Evolutionary conservation across 2,113 vertebrate species (phyloP).

Genomic region (Rhinopomastus cyanomelas): DNA sequence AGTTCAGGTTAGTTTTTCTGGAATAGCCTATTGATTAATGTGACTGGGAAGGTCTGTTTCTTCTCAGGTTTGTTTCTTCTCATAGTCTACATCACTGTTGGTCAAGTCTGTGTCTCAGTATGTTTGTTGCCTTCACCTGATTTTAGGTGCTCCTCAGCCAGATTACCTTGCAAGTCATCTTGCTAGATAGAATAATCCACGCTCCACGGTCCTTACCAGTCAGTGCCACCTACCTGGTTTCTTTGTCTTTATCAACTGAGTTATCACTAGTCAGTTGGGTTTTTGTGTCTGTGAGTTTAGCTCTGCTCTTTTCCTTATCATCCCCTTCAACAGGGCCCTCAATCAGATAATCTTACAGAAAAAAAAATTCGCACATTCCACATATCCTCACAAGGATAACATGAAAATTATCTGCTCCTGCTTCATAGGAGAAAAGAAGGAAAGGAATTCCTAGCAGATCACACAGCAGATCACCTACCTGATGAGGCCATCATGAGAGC

Average conservation of each 20-base stretch:
- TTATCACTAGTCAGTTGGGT: background rate
- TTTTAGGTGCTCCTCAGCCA: background rate
- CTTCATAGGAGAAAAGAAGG: background rate
- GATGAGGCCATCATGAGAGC: background rate
- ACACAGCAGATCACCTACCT: accelerated
- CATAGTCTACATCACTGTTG: background rate
- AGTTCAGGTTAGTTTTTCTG: background rate
- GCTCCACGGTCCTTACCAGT: background rate
- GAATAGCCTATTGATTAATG: background rate
- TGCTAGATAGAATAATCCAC: background rate
- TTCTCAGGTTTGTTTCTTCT: background rate
- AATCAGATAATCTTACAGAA: background rate
- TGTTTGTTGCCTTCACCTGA: background rate
- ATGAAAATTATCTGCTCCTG: background rate
- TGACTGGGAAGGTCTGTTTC: background rate
- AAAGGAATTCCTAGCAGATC: background rate
- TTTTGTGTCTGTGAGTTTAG: background rate
- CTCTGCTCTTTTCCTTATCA: background rate
- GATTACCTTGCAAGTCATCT: background rate
- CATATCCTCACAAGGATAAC: background rate
- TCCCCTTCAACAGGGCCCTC: background rate
- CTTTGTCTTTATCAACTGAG: background rate
- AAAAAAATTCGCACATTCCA: background rate
- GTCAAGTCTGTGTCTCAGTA: background rate
- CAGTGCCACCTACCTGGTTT: background rate